Conservation (phyloP, 1,140 invertebrate genomes). For the Leptopilina clavipes region DNA sequence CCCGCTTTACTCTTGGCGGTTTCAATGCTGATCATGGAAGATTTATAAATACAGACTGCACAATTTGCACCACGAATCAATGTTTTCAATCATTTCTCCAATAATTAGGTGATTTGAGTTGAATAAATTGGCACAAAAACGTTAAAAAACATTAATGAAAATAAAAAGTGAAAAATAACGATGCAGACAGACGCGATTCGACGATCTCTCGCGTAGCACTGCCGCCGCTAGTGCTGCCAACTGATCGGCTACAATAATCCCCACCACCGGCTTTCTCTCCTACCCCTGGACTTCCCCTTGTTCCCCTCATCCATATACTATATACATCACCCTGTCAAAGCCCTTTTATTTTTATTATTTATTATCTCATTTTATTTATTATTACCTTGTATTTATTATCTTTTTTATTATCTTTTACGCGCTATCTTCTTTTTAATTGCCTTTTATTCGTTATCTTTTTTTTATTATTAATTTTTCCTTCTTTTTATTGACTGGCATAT, state of each 20-base stretch:
- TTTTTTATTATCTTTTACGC: no score
- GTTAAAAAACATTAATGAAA: constrained; percentile 2
- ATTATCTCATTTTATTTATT: no score
- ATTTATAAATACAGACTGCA: constrained; percentile 14
- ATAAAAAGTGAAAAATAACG: neutral
- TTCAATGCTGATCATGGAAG: neutral
- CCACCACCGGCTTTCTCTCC: constrained; percentile 30
- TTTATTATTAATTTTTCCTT: no score
- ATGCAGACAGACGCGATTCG: constrained; percentile 43
- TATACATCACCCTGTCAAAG: constrained; percentile 40
- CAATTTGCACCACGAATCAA: neutral
- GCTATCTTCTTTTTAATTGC: no score
- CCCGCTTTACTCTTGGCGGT: constrained; percentile 7
- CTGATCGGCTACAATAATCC: constrained; percentile 43
- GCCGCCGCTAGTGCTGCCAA: constrained; percentile 34
- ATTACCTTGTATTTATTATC: no score
- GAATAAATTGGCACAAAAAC: neutral
- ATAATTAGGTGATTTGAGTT: constrained; percentile 7
- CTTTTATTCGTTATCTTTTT: no score
- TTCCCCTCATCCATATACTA: constrained; percentile 26
- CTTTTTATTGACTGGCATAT: no score
- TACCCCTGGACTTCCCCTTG: constrained; percentile 29
- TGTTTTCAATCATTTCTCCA: constrained; percentile 30
- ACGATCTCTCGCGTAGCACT: constrained; percentile 48
- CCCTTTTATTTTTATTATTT: constrained; percentile 42